Evolutionary conservation across 2,113 vertebrate species (phyloP).

Genomic region (Trogon melanurus): DNA sequence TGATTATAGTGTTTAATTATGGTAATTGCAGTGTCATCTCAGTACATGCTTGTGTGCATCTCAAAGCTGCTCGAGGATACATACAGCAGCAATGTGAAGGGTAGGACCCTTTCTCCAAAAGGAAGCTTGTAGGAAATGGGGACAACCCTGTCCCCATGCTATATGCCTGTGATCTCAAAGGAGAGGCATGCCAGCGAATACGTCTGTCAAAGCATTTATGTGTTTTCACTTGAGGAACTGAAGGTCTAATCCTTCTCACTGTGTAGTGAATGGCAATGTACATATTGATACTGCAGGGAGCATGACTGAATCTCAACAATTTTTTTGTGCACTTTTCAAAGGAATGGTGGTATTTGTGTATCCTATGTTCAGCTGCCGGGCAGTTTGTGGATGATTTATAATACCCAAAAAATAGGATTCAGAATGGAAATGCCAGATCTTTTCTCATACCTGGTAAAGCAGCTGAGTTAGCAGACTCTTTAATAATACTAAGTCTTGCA

Average conservation of each 20-base stretch:
- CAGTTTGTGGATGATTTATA: neutral
- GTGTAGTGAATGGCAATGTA: neutral
- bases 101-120: neutral
- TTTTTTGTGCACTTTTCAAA: neutral
- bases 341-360: neutral
- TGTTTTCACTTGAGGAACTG: neutral
- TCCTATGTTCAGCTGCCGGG: neutral
- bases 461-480: conserved; percentile 2
- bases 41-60: neutral
- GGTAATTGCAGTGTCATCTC: neutral
- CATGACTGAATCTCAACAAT: neutral
- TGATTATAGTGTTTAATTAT: conserved; percentile 25
- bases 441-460: neutral
- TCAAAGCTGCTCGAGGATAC: neutral
- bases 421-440: neutral
- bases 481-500: conserved; percentile 15
- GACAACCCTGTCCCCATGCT: neutral
- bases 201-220: neutral
- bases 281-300: neutral
- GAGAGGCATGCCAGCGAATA: neutral
- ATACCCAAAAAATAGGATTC: neutral
- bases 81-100: neutral
- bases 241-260: neutral
- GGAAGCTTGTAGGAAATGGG: neutral
- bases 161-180: accelerated